Base-by-base conservation (phyloP, 2,797 vertebrate species). In the Podarcis lilfordi region DNA sequence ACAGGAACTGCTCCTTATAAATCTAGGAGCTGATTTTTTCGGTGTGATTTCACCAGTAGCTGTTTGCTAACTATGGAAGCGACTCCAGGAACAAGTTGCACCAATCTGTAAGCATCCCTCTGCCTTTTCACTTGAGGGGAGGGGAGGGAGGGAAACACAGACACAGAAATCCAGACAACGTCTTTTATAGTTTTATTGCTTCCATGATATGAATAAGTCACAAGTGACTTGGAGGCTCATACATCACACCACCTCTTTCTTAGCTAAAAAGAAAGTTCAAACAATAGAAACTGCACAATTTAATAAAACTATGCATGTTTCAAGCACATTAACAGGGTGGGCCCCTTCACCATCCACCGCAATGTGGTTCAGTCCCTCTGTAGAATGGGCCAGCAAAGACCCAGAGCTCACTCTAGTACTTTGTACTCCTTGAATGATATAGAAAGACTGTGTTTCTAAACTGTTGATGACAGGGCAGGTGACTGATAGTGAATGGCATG, bases 171-270 rank as follows among this genome's bases (percentile, higher is more conserved):
- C 83, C 88, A 89, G 55, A 50, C 86, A 86, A 92, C 68, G 89
- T 89, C 74, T 91, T 94, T 95, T 92, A 94, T 91, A 93, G 89
- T 93, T 96, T 96, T 95, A 96, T 96, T 96, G 95, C 95, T 96
- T 95, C 95, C 92, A 95, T 93, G 95, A 94, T 95, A 94, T 95
- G 95, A 95, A 93, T 93, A 93, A 95, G 91, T 75, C 93, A 95
- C 91, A 94, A 94, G 92, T 93, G 0, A 40, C 89, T 92, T 91
- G 92, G 88, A 90, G 94, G 91, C 89, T 89, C 89, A 88, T 88
- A 84, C 88, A 87, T 93, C 91, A 10, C 78, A 66, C 91, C 82
- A 72, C 80, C 43, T 89, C 91, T 94, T 92, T 91, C 91, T 94
- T 91, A 92, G 89, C 93, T 88, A 90, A 85, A 93, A 92, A 92